Base-by-base conservation (phyloP, 2,113 vertebrate species). In the Amphilophus citrinellus region DNA sequence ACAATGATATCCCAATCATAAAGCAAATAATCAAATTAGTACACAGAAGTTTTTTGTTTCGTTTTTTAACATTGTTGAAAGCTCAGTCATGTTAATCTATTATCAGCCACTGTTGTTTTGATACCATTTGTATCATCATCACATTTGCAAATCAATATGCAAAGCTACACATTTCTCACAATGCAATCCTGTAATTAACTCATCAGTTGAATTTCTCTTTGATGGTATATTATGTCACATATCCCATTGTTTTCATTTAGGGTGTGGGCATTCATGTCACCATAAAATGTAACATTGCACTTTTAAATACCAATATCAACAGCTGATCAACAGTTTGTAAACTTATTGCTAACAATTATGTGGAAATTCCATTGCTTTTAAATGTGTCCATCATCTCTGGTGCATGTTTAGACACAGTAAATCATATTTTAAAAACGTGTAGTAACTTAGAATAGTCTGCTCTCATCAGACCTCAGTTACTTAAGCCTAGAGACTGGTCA, bases 131-230 rank as follows among this genome's bases (percentile, higher is more conserved):
- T 30, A 7, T 71, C 15, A 50, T 71, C 9, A 10, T 24, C 1
- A 50, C 42, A 50, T 20, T 50, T 50, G 15, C 42, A 30, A 71
- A 71, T 30, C 24, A 50, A 71, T 50, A 50, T 2, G 5, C 66
- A 53, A 53, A 73, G 66, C 66, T 73, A 17, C 5, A 15, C 1
- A 50, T 50, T 73, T 73, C 24, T 53, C 17, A 73, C 27, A 73
- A 2, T 15, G 47, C 1, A 6, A 15, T 73, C 17, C 66, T 50
- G 44, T 53, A 73, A 73, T 73, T 53, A 73, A 13, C 17, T 53
- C 66, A 73, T 73, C 44, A 73, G 66, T 53, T 20, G 17, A 73
- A 53, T 32, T 53, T 73, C 50, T 53, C 66, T 53, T 32, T 73
- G 53, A 73, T 73, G 27, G 3, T 47, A 53, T 47, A 53, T 71